Conservation (phyloP, 1,140 invertebrate species). For the Homalodisca vitripennis region DNA sequence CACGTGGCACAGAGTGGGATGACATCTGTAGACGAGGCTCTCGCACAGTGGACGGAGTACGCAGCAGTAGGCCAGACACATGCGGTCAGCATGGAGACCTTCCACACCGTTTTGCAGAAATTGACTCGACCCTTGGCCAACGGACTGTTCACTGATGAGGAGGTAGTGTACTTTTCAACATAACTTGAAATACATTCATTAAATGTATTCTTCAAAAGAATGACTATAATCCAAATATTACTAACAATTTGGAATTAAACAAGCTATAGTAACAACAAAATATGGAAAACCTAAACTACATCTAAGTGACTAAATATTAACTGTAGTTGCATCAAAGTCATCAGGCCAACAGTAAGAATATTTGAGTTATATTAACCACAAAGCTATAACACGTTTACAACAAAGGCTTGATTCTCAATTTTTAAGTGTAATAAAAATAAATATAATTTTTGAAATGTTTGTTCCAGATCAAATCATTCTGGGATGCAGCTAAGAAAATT, state of each 20-base stretch:
- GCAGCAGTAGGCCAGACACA: slow-evolving; percentile 70
- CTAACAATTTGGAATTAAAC: no score
- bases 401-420: background rate
- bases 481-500: slow-evolving; percentile 72
- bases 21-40: slow-evolving; percentile 58
- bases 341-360: no score
- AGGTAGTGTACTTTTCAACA: slow-evolving; percentile 49
- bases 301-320: no score
- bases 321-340: no score
- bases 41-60: slow-evolving; percentile 76
- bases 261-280: no score
- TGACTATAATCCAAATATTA: no score
- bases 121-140: slow-evolving; percentile 63
- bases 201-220: no score
- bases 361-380: no score
- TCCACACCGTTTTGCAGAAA: slow-evolving; percentile 64
- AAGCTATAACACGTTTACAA: no score
- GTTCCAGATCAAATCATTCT: slow-evolving; percentile 64
- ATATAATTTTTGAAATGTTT: background rate
- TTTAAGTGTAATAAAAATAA: background rate
- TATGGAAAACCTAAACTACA: no score
- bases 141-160: slow-evolving; percentile 63
- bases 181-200: no score
- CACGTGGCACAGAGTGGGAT: slow-evolving; percentile 91
- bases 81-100: slow-evolving; percentile 71